phyloP scores from a whole-genome alignment of 2,888 invertebrate genomes.

The Eilema sororculum region DNA sequence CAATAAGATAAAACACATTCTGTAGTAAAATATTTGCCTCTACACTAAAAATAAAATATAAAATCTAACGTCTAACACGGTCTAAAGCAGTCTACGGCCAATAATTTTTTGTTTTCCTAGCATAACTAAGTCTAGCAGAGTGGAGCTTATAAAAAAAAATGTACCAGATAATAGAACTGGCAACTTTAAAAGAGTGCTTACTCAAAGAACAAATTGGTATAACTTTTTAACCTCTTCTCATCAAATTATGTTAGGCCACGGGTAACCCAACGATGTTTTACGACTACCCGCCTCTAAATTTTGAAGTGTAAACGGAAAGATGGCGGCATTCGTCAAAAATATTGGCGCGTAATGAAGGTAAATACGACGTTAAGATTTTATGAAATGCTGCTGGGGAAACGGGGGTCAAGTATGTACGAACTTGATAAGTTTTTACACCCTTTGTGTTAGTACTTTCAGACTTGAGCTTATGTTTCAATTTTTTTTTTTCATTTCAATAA shows the following conservation, averaged over 20 bases:
- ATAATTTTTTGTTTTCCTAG: constrained; percentile 42
- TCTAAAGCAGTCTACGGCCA: constrained; percentile 29
- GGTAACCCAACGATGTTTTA: constrained; percentile 58
- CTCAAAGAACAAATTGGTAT: constrained; percentile 60
- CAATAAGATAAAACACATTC: neutral
- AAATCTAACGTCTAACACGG: constrained; percentile 30
- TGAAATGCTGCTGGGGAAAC: constrained; percentile 42
- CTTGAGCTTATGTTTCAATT: neutral
- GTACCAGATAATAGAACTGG: constrained; percentile 41
- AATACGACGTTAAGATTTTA: constrained; percentile 40
- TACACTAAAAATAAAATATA: neutral
- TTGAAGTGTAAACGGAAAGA: constrained; percentile 50
- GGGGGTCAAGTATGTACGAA: constrained; percentile 33
- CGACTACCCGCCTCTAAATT: constrained; percentile 50
- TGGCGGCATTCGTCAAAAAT: constrained; percentile 37
- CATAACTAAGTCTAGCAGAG: constrained; percentile 34
- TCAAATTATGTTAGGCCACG: constrained; percentile 62
- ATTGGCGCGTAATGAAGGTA: constrained; percentile 48
- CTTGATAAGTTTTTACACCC: constrained; percentile 31
- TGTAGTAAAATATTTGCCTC: neutral
- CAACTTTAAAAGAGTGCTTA: constrained; percentile 57
- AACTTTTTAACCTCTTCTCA: constrained; percentile 68
- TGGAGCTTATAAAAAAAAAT: constrained; percentile 45
- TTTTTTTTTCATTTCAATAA: no score
- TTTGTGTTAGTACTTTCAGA: neutral